Evolutionary conservation across 1,140 invertebrate genomes (phyloP).

Genomic region (Magallana gigas): DNA sequence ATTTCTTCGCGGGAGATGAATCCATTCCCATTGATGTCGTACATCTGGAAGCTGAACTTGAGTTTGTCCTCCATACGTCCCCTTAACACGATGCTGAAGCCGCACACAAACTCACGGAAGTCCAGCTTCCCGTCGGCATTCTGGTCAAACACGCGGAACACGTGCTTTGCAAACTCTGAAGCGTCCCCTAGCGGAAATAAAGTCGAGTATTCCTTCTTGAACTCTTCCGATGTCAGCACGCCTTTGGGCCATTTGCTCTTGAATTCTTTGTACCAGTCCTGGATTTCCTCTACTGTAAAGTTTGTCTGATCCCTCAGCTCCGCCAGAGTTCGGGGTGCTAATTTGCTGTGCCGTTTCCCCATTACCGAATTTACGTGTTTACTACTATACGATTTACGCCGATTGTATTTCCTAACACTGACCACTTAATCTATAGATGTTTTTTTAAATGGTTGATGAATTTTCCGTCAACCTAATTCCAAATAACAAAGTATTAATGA

Average conservation of each 20-base stretch:
- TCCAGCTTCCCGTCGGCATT: not conserved
- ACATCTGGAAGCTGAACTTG: not conserved
- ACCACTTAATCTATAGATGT: not conserved
- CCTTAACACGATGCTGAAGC: conserved; percentile 76
- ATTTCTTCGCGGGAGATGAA: conserved; percentile 1
- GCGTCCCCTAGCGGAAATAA: conserved; percentile 80
- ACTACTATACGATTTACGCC: not conserved
- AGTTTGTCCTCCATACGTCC: not conserved
- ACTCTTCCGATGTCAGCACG: not conserved
- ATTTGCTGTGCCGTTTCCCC: conserved; percentile 85
- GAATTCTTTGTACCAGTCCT: conserved; percentile 28
- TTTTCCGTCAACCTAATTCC: not conserved
- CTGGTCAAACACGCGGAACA: conserved; percentile 13
- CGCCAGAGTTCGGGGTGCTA: not conserved
- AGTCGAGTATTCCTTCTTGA: not conserved
- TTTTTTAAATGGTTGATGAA: not conserved
- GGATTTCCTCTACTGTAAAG: not conserved
- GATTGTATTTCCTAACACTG: not conserved
- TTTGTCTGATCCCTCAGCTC: not conserved
- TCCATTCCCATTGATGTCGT: conserved; percentile 15
- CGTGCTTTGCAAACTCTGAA: conserved; percentile 3
- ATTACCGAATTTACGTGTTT: conserved; percentile 80
- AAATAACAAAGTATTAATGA: not conserved
- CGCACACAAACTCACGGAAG: conserved; percentile 7
- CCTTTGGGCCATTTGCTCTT: conserved; percentile 11